Evolutionary conservation across 2,888 invertebrate genomes (phyloP).

Genomic region (Hofmannophila pseudospretella): DNA sequence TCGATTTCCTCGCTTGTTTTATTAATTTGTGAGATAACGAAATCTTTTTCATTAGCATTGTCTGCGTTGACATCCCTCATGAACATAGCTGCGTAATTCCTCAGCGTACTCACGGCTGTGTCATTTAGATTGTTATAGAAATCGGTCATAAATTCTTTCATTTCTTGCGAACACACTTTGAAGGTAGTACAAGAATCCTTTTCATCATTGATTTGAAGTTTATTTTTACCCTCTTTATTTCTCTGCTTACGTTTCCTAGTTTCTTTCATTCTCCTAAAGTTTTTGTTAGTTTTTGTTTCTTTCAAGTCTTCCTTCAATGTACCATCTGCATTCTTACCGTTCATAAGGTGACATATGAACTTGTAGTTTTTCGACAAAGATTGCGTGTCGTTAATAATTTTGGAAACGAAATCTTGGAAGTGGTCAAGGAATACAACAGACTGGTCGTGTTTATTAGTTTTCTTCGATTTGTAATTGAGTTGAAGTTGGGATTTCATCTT

Average conservation of each 20-base stretch:
- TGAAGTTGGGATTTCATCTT: constrained; percentile 24
- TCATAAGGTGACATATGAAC: constrained; percentile 33
- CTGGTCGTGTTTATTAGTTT: background rate
- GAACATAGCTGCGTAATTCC: constrained; percentile 54
- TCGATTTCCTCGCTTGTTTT: constrained; percentile 22
- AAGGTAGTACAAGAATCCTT: constrained; percentile 28
- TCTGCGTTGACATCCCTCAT: constrained; percentile 35
- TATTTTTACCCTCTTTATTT: background rate
- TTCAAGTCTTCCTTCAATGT: background rate
- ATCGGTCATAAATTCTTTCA: constrained; percentile 34
- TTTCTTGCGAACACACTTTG: constrained; percentile 45
- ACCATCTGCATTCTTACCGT: constrained; percentile 11
- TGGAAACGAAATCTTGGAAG: constrained; percentile 31
- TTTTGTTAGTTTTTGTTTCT: background rate
- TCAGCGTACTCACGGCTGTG: constrained; percentile 37
- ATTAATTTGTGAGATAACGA: constrained; percentile 26
- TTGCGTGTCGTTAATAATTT: constrained; percentile 27
- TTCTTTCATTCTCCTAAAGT: background rate
- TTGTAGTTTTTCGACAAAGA: constrained; percentile 28
- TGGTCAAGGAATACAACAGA: constrained; percentile 23
- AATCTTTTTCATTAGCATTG: constrained; percentile 24
- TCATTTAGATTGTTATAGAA: constrained; percentile 41
- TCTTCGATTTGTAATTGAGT: constrained; percentile 11
- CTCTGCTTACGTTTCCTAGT: background rate
- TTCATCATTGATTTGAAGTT: constrained; percentile 2